These are phyloP conservation scores for Synanthedon tipuliformis DNA, from an alignment of 2,888 invertebrate species.

Conservation along the genomic window DNA sequence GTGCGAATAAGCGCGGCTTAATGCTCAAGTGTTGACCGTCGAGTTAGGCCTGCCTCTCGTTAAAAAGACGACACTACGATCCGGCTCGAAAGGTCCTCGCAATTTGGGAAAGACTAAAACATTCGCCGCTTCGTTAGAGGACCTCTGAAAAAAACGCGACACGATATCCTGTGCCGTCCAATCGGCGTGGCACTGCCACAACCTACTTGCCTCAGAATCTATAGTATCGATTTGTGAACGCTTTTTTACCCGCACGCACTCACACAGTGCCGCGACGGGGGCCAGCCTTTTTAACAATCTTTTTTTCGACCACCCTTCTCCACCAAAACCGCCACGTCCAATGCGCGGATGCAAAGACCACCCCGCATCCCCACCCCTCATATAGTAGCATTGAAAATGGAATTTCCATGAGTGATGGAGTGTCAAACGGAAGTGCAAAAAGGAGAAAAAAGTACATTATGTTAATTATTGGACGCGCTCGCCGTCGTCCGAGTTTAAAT, in stretches of 20 bases:
- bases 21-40: conserved; percentile 47
- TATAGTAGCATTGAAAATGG: conserved; percentile 68
- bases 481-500: conserved; percentile 61
- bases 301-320: conserved; percentile 62
- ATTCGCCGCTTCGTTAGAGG: conserved; percentile 57
- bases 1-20: conserved; percentile 53
- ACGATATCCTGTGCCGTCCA: conserved; percentile 36
- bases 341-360: conserved; percentile 68
- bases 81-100: conserved; percentile 45
- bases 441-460: conserved; percentile 68
- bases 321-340: conserved; percentile 66
- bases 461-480: conserved; percentile 65
- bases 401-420: conserved; percentile 72
- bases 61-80: conserved; percentile 35
- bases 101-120: conserved; percentile 46
- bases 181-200: conserved; percentile 51
- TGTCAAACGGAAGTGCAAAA: conserved; percentile 69
- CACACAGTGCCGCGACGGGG: conserved; percentile 61
- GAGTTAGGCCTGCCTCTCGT: conserved; percentile 20
- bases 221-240: conserved; percentile 69
- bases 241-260: conserved; percentile 66
- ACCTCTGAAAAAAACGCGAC: conserved; percentile 34
- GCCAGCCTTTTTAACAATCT: conserved; percentile 69
- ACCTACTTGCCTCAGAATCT: conserved; percentile 67
- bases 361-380: conserved; percentile 52